Evolutionary conservation across 2,113 vertebrate species (phyloP), one percentile per base, ranked within the genome.

Genomic region (Aphelocoma coerulescens): DNA sequence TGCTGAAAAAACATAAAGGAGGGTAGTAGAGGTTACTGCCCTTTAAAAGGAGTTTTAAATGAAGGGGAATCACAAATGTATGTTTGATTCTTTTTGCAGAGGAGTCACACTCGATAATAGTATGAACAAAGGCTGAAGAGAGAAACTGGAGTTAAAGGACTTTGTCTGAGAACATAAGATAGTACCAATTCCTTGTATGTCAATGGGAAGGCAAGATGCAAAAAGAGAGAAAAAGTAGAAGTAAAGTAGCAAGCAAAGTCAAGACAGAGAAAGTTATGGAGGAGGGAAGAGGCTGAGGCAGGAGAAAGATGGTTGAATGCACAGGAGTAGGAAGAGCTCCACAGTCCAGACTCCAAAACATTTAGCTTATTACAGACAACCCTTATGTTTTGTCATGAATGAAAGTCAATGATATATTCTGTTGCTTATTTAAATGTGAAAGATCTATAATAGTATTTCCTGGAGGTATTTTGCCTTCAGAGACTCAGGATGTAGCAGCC

Each of bases 361-460:
- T 77, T 62, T 77, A 78, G 7, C 44, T 84, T 39, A 55, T 48
- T 87, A 52, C 39, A 80, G 65, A n/a, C 39, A 78, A 32, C 67
- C 52, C 8, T 73, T 78, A 12, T 23, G 49, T 48, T 63, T 57
- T 27, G 33, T 66, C 54, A 48, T 87, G 86, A 87, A 68, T 75
- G 39, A 44, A 84, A 91, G 44, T 72, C n/a, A 87, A 3, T 49
- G 3, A 24, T 65, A 20, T 52, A 71, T 75, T 87, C 48, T 75
- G 55, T 55, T 87, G 61, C 69, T 93, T 94, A 58, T 87, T 94
- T 78, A 87, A 91, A 88, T 75, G 12, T 71, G 71, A 90, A 74
- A 58, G 49, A 71, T 55, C 61, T 71, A 20, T 59, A 91, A 59
- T 26, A 83, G 54, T 59, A 57, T 67, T 75, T 92, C 52, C 80